Percentiles rank a stretch among this genome's conserved stretches.
Evolutionary conservation across 2,113 vertebrate genomes (phyloP).

Genomic region (Hippocampus barbouri): DNA sequence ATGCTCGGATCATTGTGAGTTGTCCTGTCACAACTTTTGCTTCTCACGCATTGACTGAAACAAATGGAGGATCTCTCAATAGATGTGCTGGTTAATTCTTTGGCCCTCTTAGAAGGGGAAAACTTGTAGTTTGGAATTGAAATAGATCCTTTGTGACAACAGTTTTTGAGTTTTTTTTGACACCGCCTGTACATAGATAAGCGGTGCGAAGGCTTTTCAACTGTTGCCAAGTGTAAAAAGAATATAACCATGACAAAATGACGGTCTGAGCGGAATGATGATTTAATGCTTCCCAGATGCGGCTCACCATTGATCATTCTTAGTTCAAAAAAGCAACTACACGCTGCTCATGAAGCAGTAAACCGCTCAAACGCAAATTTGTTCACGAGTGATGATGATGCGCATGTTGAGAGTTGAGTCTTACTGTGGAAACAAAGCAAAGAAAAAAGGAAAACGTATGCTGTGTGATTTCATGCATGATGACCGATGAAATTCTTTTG

Average conservation of each 20-base stretch:
- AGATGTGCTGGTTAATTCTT: not conserved
- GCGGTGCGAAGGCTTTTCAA: not conserved
- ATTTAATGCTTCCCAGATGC: not conserved
- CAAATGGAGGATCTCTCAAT: not conserved
- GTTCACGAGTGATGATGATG: too few species aligned
- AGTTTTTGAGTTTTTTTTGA: not conserved
- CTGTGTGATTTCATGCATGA: too few species aligned
- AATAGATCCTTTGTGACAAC: too few species aligned
- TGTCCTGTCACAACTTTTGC: too few species aligned
- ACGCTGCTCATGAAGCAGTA: too few species aligned
- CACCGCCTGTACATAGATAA: too few species aligned
- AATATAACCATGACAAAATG: not conserved
- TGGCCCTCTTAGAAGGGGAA: not conserved
- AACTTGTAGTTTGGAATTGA: not conserved
- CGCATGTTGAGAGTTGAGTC: too few species aligned
- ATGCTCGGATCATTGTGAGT: too few species aligned
- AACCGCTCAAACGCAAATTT: too few species aligned
- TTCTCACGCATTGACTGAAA: not conserved
- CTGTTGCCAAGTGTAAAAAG: not conserved
- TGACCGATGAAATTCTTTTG: too few species aligned
- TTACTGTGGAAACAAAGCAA: too few species aligned
- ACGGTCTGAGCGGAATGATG: not conserved
- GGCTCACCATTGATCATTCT: not conserved
- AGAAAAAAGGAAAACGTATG: too few species aligned
- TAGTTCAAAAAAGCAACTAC: not conserved